Base-by-base conservation (phyloP, 2,113 vertebrate genomes). In the Trogon surrucura region DNA sequence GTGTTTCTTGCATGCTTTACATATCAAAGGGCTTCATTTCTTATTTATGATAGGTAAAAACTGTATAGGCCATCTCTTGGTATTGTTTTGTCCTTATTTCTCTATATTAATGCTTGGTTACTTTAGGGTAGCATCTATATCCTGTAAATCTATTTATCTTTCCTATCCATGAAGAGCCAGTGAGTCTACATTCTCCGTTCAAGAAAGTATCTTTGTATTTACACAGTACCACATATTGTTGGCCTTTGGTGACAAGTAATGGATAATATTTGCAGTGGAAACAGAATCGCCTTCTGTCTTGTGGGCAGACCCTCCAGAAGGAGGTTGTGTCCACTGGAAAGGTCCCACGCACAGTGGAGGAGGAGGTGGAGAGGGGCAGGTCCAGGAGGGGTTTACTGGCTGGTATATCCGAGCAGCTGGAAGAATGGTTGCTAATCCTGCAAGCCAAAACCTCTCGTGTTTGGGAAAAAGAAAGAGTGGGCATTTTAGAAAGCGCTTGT, bases 11-110 rank as follows among this genome's bases (percentile, higher is more conserved):
- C 88, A 29, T 80, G 48, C 93, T 96, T 97, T 96, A 91, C 85
- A 74, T 83, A 89, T 94, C 91, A 97, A 96, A 97, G 89, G 75
- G 67, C 61, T 96, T 96, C 69, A 41, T 88, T 71, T 91, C 94
- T 95, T 95, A 94, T 94, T 89, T 62, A 92, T 81, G 50, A 16
- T 53, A 44, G 61, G 22, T 82, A 72, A 81, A 87, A 94, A 19
- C 36, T n/a, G 29, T 36, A 11, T 3, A 65, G 80, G 30, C 30
- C 29, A 9, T 27, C 61, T 50, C 50, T 91, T 32, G 36, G 13
- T 79, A 19, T 77, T 83, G 50, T 78, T 89, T 91, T 86, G 27
- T 67, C n/a, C 13, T 90, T 58, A 26, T 38, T 95, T 95, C 32
- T 20, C 83, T 66, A 2, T 57, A 47, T 79, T 58, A 53, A 23